Base-by-base conservation (phyloP, 2,113 vertebrate species). In the Corythoichthys haematopterus region DNA sequence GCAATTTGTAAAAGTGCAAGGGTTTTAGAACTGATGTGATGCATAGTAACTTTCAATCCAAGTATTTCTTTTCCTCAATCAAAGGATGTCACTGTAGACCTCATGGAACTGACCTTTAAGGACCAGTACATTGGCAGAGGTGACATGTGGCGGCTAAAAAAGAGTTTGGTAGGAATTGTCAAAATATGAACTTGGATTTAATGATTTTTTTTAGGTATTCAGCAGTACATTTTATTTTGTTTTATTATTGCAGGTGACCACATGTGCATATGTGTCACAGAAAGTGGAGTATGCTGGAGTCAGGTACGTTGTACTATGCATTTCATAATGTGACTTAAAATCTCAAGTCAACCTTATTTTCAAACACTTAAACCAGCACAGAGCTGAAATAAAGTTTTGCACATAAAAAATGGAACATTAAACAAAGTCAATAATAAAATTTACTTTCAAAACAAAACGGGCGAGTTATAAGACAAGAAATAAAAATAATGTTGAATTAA, bases 61-160 rank as follows among this genome's bases (percentile, higher is more conserved):
- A 15, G 10, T 13, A 11, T n/a, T 66, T 33, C 35, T 43, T 8
- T 40, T 1, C 3, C 47, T 5, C 55, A 3, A 1, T 57, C 4
- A 57, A 36, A 99, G 97, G 96, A 98, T 72, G 95, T 97, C n/a
- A 96, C 94, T 0, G 88, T 99, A 71, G 97, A 99, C 81, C 87
- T 99, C 46, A 94, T 99, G 80, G 97, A 99, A 82, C 92, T 99
- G 76, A 99, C 97, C 0, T 99, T 99, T 84, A 99, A 99, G 78
- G 97, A 99, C 81, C 97, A 99, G 37, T 99, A 99, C 73, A 99
- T 99, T 15, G 96, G 97, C 20, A 93, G 97, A 68, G 96, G 97
- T 56, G 97, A 99, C 87, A 99, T 99, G 97, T 99, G 97, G 97
- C 85, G 96, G 15, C 91, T 99, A 4, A 99, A 98, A 91, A 98